These are phyloP conservation scores for Cryptotermes secundus DNA, from an alignment of 1,140 invertebrate genomes.

Conservation along the genomic window DNA sequence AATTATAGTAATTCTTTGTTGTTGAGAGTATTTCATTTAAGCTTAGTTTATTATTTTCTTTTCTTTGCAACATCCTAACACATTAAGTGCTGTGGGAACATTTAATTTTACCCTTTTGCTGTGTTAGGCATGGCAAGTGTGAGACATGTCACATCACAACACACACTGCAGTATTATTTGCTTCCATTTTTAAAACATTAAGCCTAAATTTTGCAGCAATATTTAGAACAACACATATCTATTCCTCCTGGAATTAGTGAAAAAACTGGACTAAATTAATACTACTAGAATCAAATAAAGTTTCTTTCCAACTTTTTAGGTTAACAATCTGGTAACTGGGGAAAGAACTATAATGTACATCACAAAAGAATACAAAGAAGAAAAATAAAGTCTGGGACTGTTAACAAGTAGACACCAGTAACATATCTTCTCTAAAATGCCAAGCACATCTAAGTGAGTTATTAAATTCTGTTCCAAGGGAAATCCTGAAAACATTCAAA, in stretches of 20 bases:
- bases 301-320: background rate
- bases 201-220: background rate
- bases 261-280: conserved; percentile 2
- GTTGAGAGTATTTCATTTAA: no score
- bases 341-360: background rate
- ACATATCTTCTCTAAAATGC: background rate
- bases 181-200: background rate
- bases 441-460: background rate
- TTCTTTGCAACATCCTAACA: no score
- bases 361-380: background rate
- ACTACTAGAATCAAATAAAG: background rate
- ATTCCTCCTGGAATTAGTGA: background rate
- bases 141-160: background rate
- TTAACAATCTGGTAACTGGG: background rate
- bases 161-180: background rate
- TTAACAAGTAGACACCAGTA: background rate
- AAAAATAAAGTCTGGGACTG: background rate
- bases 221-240: background rate
- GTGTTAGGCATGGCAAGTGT: no score
- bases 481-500: background rate
- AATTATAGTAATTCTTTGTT: no score
- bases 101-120: no score
- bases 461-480: background rate
- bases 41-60: no score
- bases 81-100: no score